Percentiles rank a stretch among this genome's conserved stretches.
Conservation (phyloP, 2,113 vertebrate species). For the Hippocampus zosterae region DNA sequence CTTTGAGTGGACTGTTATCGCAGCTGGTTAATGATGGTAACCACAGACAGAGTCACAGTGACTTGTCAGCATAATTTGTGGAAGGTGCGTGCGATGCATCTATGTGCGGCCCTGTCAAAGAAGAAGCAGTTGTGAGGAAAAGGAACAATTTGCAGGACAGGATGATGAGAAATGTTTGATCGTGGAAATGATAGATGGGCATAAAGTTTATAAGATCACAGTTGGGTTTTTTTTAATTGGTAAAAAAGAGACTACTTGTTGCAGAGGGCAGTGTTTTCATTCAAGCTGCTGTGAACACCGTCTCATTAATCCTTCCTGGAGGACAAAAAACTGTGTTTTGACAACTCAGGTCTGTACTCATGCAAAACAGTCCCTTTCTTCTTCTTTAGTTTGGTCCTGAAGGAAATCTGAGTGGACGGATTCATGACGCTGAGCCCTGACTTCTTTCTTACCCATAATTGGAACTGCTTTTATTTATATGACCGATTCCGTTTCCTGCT, state of each 20-base stretch:
- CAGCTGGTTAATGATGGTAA: constrained; percentile 40
- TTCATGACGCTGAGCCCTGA: constrained; percentile 25
- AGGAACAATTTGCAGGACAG: constrained; percentile 21
- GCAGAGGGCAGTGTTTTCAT: constrained; percentile 40
- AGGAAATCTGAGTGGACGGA: constrained; percentile 11
- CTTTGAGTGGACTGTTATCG: constrained; percentile 34
- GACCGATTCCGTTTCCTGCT: constrained; percentile 7
- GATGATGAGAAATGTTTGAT: constrained; percentile 18
- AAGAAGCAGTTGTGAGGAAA: constrained; percentile 8
- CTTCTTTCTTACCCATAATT: constrained; percentile 17
- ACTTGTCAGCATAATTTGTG: constrained; percentile 28
- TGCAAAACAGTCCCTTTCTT: not conserved
- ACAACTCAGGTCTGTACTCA: constrained; percentile 27
- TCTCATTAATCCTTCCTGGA: constrained; percentile 50
- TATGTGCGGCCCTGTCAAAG: constrained; percentile 7
- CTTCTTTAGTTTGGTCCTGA: constrained; percentile 13
- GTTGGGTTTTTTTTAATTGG: not conserved
- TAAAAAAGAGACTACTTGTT: constrained; percentile 17
- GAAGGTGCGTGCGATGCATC: constrained; percentile 7
- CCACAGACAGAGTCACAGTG: constrained; percentile 28
- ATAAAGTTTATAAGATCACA: constrained; percentile 20
- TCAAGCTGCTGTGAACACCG: constrained; percentile 31
- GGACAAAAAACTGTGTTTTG: constrained; percentile 39
- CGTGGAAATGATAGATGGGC: constrained; percentile 25
- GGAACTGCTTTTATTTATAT: not conserved